Evolutionary conservation across 1,140 invertebrate genomes (phyloP), one percentile per base, ranked within the genome.

Genomic region (Holotrichia oblita): DNA sequence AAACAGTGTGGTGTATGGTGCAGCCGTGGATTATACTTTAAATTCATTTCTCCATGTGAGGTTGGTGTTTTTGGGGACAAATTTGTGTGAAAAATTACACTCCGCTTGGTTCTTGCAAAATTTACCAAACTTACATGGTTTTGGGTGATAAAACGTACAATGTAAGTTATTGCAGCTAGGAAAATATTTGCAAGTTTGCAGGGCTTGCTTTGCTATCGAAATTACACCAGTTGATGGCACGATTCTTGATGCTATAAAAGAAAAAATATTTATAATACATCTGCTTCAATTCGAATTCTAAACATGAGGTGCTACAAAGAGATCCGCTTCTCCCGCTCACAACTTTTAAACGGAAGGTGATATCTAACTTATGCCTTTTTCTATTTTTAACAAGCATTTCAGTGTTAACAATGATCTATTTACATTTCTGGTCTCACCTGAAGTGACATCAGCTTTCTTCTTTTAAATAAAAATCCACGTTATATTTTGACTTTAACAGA

Each of bases 81-180:
- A 83, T 78, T 89, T 89, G 77, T 89, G 88, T 79, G 91, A 90
- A 81, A 91, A 92, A 81, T 89, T 90, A 79, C 91, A 92, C 61
- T 91, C 91, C 1, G 88, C 79, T 82, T 91, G 91, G 83, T 92
- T 92, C n/a, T 88, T 85, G 81, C 91, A 92, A 59, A 88, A 88
- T 80, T 90, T 90, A 22, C 91, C 91, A 81, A 90, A 92, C 44
- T 89, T 88, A 80, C 91, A 92, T 2, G 89, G 89, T 80, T 91
- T 91, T 0, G 91, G 91, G 84, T 92, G 91, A 81, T 89, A 91
- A 84, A 89, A 92, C n/a, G 89, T 89, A 83, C 91, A 92, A 4
- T 86, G 82, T 0, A 87, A 82, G 83, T 92, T 92, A 2, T 86
- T 87, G 82, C 91, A 92, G 79, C 85, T 84, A 6, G 85, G 91